Percentiles rank a stretch among this genome's conserved stretches.
Conservation (phyloP, 2,797 vertebrate species). For the Microctenopoma stevenorrisi region DNA sequence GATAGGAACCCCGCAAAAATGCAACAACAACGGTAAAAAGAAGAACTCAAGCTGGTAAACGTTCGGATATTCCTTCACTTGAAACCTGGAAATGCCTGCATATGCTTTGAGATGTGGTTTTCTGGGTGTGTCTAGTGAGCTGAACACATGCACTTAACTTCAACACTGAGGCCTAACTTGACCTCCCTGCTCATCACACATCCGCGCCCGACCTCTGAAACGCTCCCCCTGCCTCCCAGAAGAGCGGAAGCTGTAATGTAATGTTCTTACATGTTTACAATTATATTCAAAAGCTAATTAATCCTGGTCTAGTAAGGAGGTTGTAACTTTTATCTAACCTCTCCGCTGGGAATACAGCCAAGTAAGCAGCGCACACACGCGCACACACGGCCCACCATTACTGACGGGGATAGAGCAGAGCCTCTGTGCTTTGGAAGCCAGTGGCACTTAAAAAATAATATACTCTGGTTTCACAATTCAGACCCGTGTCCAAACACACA, state of each 20-base stretch:
- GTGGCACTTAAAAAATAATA: conserved; percentile 41
- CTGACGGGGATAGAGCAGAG: conserved; percentile 12
- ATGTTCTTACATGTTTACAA: conserved; percentile 5
- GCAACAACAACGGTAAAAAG: not conserved
- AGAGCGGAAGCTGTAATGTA: not conserved
- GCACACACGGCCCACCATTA: conserved; percentile 9
- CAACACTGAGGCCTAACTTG: not conserved
- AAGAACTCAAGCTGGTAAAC: not conserved
- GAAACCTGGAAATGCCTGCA: too few species aligned
- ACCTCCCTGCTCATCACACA: not conserved
- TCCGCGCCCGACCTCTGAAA: not conserved
- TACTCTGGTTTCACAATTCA: conserved; percentile 36
- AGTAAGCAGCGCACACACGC: conserved; percentile 11
- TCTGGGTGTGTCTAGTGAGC: not conserved
- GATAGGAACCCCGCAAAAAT: not conserved
- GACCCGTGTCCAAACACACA: conserved; percentile 16
- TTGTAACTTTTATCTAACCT: conserved; percentile 18
- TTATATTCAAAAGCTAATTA: conserved; percentile 9
- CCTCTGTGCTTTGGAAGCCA: conserved; percentile 23
- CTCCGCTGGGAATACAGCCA: conserved; percentile 17
- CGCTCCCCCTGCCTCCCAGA: not conserved
- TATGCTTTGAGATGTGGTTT: too few species aligned
- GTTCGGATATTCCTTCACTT: too few species aligned
- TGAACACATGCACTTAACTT: not conserved
- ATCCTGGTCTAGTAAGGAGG: conserved; percentile 10